These are phyloP conservation scores for Sphenopsis melanotis DNA, from an alignment of 2,797 vertebrate species.

Conservation along the genomic window DNA sequence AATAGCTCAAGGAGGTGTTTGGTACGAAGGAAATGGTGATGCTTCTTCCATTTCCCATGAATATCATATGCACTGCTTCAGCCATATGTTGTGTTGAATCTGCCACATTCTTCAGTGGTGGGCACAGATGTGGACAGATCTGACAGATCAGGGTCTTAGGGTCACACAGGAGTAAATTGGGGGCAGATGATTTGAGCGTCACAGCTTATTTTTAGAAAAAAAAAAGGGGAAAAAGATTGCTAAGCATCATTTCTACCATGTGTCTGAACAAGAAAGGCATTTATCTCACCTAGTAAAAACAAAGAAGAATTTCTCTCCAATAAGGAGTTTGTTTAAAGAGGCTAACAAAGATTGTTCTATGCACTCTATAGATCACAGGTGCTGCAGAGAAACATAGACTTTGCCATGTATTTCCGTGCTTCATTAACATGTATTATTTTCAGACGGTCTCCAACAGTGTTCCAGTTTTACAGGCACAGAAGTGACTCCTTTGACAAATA, in stretches of 20 bases:
- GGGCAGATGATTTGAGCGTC: slow-evolving; percentile 88
- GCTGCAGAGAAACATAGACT: background rate
- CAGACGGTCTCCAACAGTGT: background rate
- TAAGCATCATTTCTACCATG: slow-evolving; percentile 64
- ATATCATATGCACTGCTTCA: slow-evolving; percentile 72
- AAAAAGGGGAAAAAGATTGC: slow-evolving; percentile 35
- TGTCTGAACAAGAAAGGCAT: slow-evolving; percentile 64
- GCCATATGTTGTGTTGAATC: slow-evolving; percentile 73
- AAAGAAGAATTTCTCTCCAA: slow-evolving; percentile 33
- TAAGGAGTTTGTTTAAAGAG: slow-evolving; percentile 14
- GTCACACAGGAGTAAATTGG: slow-evolving; percentile 93
- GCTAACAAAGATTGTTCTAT: slow-evolving; percentile 37
- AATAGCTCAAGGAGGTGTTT: slow-evolving; percentile 72
- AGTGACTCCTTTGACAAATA: background rate
- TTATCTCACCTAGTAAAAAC: slow-evolving; percentile 52
- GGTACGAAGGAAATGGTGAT: slow-evolving; percentile 69
- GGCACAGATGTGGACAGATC: slow-evolving; percentile 79
- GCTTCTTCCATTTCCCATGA: slow-evolving; percentile 74
- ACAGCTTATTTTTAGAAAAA: slow-evolving; percentile 80
- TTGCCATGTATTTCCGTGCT: background rate
- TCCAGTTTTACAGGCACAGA: background rate
- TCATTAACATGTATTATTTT: slow-evolving; percentile 12
- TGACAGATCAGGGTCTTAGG: slow-evolving; percentile 86
- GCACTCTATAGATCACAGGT: slow-evolving; percentile 17
- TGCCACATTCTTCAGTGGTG: slow-evolving; percentile 75